A percentile compares a stretch with the other conserved stretches of the same genome.
Evolutionary conservation across 2,797 vertebrate species (phyloP).

Genomic region (Bradypus variegatus): DNA sequence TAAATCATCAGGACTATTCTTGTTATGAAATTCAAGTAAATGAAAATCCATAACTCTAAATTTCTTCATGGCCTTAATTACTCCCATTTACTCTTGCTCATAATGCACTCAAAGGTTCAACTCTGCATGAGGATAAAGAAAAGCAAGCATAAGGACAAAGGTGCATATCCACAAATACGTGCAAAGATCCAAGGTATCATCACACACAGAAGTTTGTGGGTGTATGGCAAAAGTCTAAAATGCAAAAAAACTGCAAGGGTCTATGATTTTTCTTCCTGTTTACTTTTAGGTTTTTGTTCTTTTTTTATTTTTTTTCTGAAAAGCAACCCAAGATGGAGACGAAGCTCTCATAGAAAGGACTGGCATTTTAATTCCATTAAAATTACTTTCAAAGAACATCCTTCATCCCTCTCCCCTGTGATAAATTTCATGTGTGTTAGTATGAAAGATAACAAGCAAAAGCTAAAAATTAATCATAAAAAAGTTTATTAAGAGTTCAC

Average conservation of each 20-base stretch:
- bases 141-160: not conserved
- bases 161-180: not conserved
- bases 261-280: not conserved
- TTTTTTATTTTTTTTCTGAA: not conserved
- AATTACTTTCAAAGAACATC: not conserved
- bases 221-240: not conserved
- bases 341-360: accelerated
- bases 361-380: not conserved
- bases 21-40: not conserved
- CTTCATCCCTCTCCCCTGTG: accelerated
- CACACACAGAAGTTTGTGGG: not conserved
- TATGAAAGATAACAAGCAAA: not conserved
- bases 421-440: not conserved
- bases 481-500: not conserved
- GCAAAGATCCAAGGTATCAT: not conserved
- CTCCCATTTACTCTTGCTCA: not conserved
- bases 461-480: slow-evolving; percentile 14
- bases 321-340: not conserved
- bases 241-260: not conserved
- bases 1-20: not conserved
- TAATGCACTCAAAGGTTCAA: not conserved
- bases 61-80: not conserved
- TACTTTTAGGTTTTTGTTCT: not conserved
- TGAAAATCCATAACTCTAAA: not conserved
- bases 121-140: not conserved